phyloP scores from a whole-genome alignment of 2,888 invertebrate genomes.

The Netelia fuscicornis region DNA sequence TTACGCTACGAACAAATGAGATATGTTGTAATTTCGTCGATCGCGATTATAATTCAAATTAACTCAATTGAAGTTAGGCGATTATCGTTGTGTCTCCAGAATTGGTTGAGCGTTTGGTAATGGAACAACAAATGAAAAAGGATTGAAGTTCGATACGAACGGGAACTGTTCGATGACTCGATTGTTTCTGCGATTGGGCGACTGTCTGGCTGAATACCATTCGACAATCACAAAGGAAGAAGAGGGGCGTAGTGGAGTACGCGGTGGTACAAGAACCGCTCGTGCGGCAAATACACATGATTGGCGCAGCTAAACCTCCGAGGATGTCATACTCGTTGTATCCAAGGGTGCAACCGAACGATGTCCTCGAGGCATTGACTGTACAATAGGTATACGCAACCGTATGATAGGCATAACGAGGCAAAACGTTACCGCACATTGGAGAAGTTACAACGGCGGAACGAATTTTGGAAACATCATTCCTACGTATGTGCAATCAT shows the following conservation, averaged over 20 bases:
- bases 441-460: not conserved
- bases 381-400: not conserved
- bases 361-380: conserved; percentile 12
- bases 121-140: conserved; percentile 58
- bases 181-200: conserved; percentile 78
- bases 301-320: conserved; percentile 20
- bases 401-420: not conserved
- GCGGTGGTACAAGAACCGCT: conserved; percentile 28
- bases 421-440: not conserved
- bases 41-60: too few species aligned
- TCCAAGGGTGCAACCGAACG: not conserved
- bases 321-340: conserved; percentile 18
- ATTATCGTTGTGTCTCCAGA: too few species aligned
- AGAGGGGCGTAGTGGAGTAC: not conserved
- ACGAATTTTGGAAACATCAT: not conserved
- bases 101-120: conserved; percentile 62
- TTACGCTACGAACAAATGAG: too few species aligned
- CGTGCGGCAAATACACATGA: conserved; percentile 39
- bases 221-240: conserved; percentile 13
- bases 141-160: conserved; percentile 72
- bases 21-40: too few species aligned
- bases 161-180: conserved; percentile 73
- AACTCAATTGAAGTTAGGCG: too few species aligned
- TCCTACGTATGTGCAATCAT: not conserved
- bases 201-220: conserved; percentile 22